Base-by-base conservation (phyloP, 2,113 vertebrate genomes). In the Ochotona princeps region DNA sequence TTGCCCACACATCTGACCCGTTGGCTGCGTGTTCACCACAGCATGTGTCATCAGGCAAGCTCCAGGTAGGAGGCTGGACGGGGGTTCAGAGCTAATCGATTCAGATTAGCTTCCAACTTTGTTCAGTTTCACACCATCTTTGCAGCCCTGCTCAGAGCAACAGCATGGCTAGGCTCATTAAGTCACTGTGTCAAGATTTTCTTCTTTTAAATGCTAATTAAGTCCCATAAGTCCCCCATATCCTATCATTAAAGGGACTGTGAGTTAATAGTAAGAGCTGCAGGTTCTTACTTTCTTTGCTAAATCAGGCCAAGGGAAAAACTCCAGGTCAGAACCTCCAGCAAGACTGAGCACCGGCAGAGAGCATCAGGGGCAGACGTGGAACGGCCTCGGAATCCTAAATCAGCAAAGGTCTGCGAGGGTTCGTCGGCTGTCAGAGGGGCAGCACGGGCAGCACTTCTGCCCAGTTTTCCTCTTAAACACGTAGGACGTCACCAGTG, bases 181-280 rank as follows among this genome's bases (percentile, higher is more conserved):
- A 95, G 76, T 76, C 61, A 28, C 54, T 26, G 15, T 60, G 44
- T 86, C 66, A 92, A 73, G 47, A 74, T 49, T 90, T 81, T 91
- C 63, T 90, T 72, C 91, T 90, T 89, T 90, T 79, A 85, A 87
- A 82, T 94, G 84, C 60, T 89, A 89, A 90, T 94, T 47, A 82
- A 72, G 60, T 35, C 21, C 69, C 49, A 35, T 17, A n/a, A 54
- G 47, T 44, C 26, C 8, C 44, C 80, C 35, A 49, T 21, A 80
- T 74, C 11, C 51, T 61, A 51, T 61, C 35, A 47, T 85, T 80
- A 90, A 85, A 81, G 70, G 87, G 12, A 75, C 67, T 85, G 14
- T 35, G 4, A 11, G 51, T n/a, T 35, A 30, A 44, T 51, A 26
- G 15, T 18, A 38, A 70, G 25, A 80, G 47, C 32, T 30, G 28